These are phyloP conservation scores for Cyphomyrus plagiostoma DNA, from an alignment of 2,113 vertebrate genomes.

Conservation along the genomic window DNA sequence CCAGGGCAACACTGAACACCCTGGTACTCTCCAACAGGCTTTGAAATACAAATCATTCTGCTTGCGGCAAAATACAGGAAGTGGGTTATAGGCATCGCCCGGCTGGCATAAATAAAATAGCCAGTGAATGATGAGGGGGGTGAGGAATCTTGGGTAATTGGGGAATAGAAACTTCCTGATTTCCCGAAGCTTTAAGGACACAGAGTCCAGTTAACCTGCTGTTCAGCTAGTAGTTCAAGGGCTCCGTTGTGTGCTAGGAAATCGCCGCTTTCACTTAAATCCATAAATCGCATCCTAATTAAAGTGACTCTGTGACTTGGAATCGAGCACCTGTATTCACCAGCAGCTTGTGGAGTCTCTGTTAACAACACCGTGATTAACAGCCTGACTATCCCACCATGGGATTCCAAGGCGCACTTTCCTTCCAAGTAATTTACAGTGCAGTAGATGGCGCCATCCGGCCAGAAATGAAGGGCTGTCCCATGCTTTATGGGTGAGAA, in stretches of 20 bases:
- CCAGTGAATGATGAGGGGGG: background rate
- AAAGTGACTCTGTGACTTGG: background rate
- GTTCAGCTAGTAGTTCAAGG: background rate
- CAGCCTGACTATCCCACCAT: background rate
- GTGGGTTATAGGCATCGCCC: background rate
- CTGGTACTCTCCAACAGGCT: background rate
- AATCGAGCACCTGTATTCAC: background rate
- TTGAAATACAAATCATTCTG: background rate
- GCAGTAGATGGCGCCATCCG: conserved; percentile 38
- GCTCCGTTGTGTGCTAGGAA: background rate
- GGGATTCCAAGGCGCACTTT: background rate
- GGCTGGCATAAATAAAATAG: background rate
- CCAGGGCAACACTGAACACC: background rate
- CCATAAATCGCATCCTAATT: background rate
- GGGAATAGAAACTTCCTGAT: background rate
- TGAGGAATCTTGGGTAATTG: background rate
- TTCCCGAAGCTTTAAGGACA: background rate
- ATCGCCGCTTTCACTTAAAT: background rate
- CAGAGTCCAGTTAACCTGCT: background rate
- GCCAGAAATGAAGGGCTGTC: conserved; percentile 1
- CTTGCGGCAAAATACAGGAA: background rate
- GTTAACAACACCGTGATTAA: background rate
- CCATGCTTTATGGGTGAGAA: background rate
- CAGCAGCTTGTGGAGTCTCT: background rate
- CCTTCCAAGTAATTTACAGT: background rate